Percentiles rank a stretch among this genome's conserved stretches.
Conservation (phyloP, 2,888 invertebrate genomes). For the Entomobrya proxima region DNA sequence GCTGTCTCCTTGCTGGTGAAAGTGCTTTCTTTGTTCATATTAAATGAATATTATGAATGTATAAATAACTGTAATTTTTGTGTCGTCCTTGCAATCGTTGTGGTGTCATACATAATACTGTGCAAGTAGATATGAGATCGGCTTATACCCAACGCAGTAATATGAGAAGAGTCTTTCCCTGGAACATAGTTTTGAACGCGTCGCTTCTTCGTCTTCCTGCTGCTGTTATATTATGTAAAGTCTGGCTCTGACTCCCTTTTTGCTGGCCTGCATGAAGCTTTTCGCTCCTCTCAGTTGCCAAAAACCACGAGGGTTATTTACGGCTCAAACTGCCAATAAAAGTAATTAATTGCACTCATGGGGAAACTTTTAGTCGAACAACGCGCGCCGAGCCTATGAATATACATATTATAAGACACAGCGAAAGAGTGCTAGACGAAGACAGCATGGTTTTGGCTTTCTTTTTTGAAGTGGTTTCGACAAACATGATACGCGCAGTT, state of each 20-base stretch:
- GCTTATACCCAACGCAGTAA: background rate
- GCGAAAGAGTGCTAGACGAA: background rate
- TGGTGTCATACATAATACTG: background rate
- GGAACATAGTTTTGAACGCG: background rate
- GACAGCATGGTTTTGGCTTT: constrained; percentile 14
- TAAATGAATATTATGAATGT: background rate
- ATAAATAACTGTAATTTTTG: constrained; percentile 13
- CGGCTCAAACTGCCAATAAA: constrained; percentile 73
- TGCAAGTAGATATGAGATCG: background rate
- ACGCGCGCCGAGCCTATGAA: background rate
- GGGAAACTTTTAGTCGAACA: constrained; percentile 68
- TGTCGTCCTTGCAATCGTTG: background rate
- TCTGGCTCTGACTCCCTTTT: no score
- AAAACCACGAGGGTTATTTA: constrained; percentile 73
- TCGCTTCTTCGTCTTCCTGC: background rate
- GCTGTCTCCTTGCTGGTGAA: background rate
- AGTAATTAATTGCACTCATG: constrained; percentile 73
- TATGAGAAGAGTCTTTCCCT: background rate
- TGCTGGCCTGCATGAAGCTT: constrained; percentile 24
- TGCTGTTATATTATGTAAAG: no score
- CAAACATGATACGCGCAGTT: background rate
- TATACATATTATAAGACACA: background rate
- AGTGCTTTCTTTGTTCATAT: background rate
- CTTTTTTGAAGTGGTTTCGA: constrained; percentile 68
- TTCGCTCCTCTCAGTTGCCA: constrained; percentile 58